Evolutionary conservation across 2,797 vertebrate genomes (phyloP), one percentile per base, ranked within the genome.

Genomic region (Sebastes jordani): DNA sequence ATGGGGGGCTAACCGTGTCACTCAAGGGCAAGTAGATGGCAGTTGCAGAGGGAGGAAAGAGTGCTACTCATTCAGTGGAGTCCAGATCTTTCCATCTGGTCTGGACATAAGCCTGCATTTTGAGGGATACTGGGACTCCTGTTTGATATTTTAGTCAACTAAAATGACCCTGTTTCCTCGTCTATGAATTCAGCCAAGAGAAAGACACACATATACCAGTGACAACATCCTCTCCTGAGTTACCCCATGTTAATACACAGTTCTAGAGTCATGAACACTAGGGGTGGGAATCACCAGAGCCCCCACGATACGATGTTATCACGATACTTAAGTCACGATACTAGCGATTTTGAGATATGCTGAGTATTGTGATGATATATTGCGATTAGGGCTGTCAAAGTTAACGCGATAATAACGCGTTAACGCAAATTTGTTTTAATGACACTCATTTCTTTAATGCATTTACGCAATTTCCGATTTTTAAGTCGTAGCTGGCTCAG

Each of bases 121-220:
- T 55, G 18, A 83, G 23, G 27, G 36, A 74, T 54, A 68, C 62
- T 64, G 58, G 36, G 67, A 67, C 71, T 69, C 72, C 20, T 25
- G 34, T 72, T 77, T 81, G 80, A 86, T 89, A 73, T 83, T 85
- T 83, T 75, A 85, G 75, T 82, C 68, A 89, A 80, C 73, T 61
- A 55, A 83, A 83, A 71, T 82, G 68, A 85, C 83, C 80, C 68
- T 10, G 62, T 82, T 89, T 74, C 66, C 60, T 71, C 32, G 56
- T 82, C 65, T 67, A n/a, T 64, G 55, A 56, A 71, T 38, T 46
- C 55, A 29, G 55, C 32, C 63, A 81, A 76, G 38, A 76, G 7
- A 14, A 65, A 64, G 23, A 69, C 18, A 23, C 4, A 25, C 32
- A 54, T n/a, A 70, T n/a, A 71, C 20, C 60, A 60, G 16, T 10